These are phyloP conservation scores for Cephonodes hylas DNA, from an alignment of 2,888 invertebrate species.

Conservation along the genomic window DNA sequence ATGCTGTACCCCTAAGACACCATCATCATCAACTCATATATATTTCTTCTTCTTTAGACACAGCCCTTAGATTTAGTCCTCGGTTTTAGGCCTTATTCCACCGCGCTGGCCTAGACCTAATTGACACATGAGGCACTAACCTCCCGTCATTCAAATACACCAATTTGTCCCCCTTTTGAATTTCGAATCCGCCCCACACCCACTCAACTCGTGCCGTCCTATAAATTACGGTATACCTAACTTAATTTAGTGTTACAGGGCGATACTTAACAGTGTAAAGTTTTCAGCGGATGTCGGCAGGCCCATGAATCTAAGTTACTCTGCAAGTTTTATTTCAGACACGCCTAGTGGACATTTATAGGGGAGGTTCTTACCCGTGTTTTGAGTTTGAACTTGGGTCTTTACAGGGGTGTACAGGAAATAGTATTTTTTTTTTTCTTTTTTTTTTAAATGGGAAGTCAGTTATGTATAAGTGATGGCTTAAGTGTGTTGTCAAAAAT, in stretches of 20 bases:
- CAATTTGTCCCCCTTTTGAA: neutral
- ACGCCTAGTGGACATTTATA: neutral
- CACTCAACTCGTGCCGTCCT: constrained; percentile 26
- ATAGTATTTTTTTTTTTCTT: neutral
- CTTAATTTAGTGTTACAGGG: constrained; percentile 39
- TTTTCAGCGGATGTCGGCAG: constrained; percentile 31
- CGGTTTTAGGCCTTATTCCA: too few relatives aligned
- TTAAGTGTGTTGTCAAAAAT: too few relatives aligned
- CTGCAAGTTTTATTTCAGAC: constrained; percentile 3
- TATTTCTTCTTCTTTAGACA: too few relatives aligned
- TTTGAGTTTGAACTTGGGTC: neutral
- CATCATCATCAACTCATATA: too few relatives aligned
- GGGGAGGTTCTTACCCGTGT: neutral
- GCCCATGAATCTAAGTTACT: constrained; percentile 22
- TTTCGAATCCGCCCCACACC: neutral
- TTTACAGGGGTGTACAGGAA: too few relatives aligned
- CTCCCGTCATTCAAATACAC: too few relatives aligned
- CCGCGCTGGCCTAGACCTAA: too few relatives aligned
- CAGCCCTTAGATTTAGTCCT: too few relatives aligned
- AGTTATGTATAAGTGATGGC: too few relatives aligned
- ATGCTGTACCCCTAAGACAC: too few relatives aligned
- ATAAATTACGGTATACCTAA: constrained; percentile 47
- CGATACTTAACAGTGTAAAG: constrained; percentile 34
- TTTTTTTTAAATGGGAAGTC: too few relatives aligned
- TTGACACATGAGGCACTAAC: too few relatives aligned